A percentile compares a stretch with the other conserved stretches of the same genome.
Conservation (phyloP, 2,113 vertebrate species). For the Macroglossus sobrinus region DNA sequence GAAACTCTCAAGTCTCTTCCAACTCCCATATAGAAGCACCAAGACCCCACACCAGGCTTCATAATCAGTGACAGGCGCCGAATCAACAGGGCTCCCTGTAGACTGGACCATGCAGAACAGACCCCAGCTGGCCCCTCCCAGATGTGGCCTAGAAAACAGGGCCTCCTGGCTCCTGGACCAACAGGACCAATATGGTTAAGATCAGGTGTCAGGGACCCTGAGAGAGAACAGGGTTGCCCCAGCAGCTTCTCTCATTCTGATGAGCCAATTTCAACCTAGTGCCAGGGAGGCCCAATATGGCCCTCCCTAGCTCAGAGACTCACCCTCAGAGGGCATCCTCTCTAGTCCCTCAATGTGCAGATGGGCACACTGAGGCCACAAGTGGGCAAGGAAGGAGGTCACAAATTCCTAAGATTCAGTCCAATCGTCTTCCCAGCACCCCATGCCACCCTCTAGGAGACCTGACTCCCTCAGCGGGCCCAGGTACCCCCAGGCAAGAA, state of each 20-base stretch:
- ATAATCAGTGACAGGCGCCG: fast-evolving
- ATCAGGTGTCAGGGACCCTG: background rate
- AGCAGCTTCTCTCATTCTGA: background rate
- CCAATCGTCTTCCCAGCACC: background rate
- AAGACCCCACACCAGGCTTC: fast-evolving
- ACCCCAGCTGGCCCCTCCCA: background rate
- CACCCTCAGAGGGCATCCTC: background rate
- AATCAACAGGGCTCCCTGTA: background rate
- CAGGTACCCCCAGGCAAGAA: background rate
- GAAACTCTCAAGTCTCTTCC: background rate
- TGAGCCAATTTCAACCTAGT: background rate
- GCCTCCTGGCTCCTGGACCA: background rate
- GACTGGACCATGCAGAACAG: background rate
- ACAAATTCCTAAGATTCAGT: background rate
- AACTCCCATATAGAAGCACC: background rate
- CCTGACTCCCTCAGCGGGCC: background rate
- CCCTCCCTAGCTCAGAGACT: background rate
- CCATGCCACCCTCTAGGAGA: background rate
- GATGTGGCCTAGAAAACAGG: background rate
- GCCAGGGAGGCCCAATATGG: background rate
- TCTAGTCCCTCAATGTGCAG: background rate
- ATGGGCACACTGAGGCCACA: background rate
- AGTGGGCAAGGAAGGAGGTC: background rate
- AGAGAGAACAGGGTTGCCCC: background rate
- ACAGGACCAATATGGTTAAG: background rate